Conservation (phyloP, 2,113 vertebrate species). For the Lamprotornis superbus region DNA sequence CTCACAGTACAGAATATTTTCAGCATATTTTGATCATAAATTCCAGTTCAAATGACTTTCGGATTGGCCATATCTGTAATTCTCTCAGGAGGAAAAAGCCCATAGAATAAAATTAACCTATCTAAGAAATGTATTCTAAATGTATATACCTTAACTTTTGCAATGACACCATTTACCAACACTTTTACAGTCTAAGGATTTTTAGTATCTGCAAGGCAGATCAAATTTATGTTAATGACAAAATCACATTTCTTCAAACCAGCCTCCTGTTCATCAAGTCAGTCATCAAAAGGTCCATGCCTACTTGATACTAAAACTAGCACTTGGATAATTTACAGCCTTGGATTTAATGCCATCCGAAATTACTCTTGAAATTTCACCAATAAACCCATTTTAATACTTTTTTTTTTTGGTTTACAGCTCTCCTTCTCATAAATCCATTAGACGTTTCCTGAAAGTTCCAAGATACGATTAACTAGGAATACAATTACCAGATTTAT, state of each 20-base stretch:
- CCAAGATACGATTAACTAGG: background rate
- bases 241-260: background rate
- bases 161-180: background rate
- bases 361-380: constrained; percentile 3
- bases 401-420: background rate
- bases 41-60: background rate
- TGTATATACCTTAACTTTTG: background rate
- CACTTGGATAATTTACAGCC: background rate
- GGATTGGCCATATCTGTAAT: background rate
- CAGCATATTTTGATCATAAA: background rate
- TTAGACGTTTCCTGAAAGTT: background rate
- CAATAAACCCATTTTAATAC: background rate
- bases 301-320: background rate
- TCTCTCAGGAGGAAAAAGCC: background rate
- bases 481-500: background rate
- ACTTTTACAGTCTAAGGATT: background rate
- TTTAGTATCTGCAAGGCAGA: background rate
- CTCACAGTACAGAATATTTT: background rate
- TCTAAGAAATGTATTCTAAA: background rate
- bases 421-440: background rate
- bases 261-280: background rate
- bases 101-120: background rate
- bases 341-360: background rate
- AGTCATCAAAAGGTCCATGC: background rate
- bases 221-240: background rate